These are phyloP conservation scores for Neotragus moschatus DNA, from an alignment of 2,113 vertebrate species.

Conservation along the genomic window DNA sequence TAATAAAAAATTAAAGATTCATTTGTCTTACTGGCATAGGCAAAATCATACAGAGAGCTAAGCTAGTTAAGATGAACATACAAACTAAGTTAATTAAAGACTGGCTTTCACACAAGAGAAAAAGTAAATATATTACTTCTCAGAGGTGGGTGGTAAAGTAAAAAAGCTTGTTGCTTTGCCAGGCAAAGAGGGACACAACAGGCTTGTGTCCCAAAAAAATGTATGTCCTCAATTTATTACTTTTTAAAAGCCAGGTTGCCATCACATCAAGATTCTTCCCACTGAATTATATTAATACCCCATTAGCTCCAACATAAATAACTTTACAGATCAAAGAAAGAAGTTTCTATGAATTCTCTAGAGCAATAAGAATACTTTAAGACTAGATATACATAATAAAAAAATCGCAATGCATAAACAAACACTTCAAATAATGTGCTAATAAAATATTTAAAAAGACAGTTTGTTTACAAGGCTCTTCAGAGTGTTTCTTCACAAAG, in stretches of 20 bases:
- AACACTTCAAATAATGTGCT: conserved; percentile 13
- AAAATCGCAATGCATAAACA: background rate
- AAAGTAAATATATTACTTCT: background rate
- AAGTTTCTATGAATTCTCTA: background rate
- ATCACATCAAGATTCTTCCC: background rate
- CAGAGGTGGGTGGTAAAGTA: background rate
- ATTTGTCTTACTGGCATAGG: background rate
- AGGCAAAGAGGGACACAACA: background rate
- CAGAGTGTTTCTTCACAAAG: conserved; percentile 1
- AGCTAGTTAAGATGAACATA: background rate
- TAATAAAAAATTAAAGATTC: background rate
- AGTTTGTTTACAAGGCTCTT: background rate
- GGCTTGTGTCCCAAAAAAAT: background rate
- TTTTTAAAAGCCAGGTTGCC: background rate
- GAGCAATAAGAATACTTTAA: background rate
- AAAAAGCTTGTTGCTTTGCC: background rate
- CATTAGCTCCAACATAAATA: background rate
- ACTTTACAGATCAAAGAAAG: background rate
- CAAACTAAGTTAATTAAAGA: background rate
- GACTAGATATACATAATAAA: background rate
- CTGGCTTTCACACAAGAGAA: background rate
- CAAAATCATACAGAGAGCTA: conserved; percentile 27
- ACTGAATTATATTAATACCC: background rate
- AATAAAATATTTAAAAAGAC: background rate
- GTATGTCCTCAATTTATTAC: background rate